Percentiles rank a stretch among this genome's conserved stretches.
phyloP scores from a whole-genome alignment of 2,888 invertebrate genomes.

The Caenorhabditis angaria region DNA sequence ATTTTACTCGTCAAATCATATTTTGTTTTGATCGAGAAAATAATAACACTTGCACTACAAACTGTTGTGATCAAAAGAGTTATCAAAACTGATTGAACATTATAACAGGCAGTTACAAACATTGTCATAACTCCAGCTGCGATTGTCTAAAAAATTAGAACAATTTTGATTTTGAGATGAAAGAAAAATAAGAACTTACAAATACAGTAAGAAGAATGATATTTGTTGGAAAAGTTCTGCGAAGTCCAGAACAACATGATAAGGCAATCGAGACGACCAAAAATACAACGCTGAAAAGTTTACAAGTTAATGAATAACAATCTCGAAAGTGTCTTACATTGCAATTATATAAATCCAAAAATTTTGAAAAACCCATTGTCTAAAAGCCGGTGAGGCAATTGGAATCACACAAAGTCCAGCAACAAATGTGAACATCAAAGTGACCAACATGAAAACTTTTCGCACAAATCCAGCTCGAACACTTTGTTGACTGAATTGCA shows the following conservation, averaged over 20 bases:
- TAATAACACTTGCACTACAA: conserved; percentile 60
- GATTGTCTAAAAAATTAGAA: conserved; percentile 46
- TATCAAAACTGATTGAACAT: conserved; percentile 58
- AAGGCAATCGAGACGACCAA: conserved; percentile 74
- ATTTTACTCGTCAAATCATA: conserved; percentile 69
- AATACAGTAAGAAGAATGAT: conserved; percentile 73
- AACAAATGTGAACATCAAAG: not conserved
- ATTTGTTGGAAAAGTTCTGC: conserved; percentile 74
- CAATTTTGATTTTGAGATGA: not conserved
- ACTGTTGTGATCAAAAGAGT: conserved; percentile 62
- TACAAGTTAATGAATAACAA: not conserved
- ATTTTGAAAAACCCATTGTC: conserved; percentile 28
- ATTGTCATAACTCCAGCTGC: conserved; percentile 62
- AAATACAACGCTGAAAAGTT: conserved; percentile 67
- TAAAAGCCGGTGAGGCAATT: conserved; percentile 39
- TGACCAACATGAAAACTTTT: not conserved
- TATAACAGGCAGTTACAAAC: conserved; percentile 64
- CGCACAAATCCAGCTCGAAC: not conserved
- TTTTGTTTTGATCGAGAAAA: conserved; percentile 69
- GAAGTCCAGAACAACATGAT: conserved; percentile 73
- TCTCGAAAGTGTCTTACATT: conserved; percentile 23
- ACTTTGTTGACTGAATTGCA: not conserved
- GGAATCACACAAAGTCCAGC: conserved; percentile 15
- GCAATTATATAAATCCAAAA: conserved; percentile 38
- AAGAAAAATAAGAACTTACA: conserved; percentile 29